phyloP scores from a whole-genome alignment of 2,888 invertebrate genomes.

The Microplitis deprimator region DNA sequence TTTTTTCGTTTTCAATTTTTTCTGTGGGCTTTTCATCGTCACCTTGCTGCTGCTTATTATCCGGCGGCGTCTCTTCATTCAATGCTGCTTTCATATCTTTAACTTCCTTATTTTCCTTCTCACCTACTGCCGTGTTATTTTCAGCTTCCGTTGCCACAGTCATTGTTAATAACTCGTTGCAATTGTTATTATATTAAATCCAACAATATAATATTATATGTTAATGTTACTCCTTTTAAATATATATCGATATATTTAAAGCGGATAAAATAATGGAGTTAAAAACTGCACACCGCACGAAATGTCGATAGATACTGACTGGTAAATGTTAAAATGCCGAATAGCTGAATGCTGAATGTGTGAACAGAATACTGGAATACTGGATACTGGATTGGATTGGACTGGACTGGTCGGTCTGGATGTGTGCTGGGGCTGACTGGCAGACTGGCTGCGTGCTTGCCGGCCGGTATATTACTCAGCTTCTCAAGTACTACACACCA shows the following conservation, averaged over 20 bases:
- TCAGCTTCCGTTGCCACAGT: constrained; percentile 85
- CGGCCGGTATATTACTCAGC: constrained; percentile 48
- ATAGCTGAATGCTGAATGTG: neutral
- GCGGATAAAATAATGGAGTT: neutral
- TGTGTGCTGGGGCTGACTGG: constrained; percentile 20
- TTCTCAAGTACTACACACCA: constrained; percentile 21
- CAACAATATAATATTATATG: neutral
- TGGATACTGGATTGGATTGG: neutral
- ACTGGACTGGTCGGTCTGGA: constrained; percentile 3
- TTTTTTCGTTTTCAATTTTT: constrained; percentile 66
- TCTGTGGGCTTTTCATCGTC: constrained; percentile 67
- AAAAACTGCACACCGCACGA: constrained; percentile 12
- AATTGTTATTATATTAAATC: neutral
- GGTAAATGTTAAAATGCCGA: neutral
- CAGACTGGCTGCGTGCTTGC: constrained; percentile 33
- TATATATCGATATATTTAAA: neutral
- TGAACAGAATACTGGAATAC: neutral
- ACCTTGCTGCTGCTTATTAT: constrained; percentile 65
- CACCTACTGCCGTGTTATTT: constrained; percentile 79
- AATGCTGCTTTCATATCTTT: constrained; percentile 74
- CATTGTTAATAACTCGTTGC: constrained; percentile 47
- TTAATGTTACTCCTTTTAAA: no score
- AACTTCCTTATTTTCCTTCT: constrained; percentile 75
- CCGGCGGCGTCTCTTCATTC: constrained; percentile 68
- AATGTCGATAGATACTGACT: constrained; percentile 16